These are phyloP conservation scores for Eulithis prunata DNA, from an alignment of 2,888 invertebrate genomes.

Conservation along the genomic window DNA sequence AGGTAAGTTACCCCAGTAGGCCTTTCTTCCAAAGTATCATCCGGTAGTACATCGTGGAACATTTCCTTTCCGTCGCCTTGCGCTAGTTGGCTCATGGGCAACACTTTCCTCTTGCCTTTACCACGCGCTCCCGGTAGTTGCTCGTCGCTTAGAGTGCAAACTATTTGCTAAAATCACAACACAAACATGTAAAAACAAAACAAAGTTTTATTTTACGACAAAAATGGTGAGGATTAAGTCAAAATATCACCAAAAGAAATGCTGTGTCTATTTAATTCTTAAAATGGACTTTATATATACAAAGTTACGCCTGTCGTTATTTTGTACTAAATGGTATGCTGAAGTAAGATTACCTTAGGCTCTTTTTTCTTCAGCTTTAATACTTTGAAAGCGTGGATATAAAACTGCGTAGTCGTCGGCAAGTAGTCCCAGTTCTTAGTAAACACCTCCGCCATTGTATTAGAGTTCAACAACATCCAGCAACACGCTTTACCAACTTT, in stretches of 20 bases:
- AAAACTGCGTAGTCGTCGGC: conserved; percentile 76
- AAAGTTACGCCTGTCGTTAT: no score
- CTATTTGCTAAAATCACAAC: conserved; percentile 60
- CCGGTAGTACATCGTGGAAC: conserved; percentile 60
- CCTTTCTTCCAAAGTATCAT: conserved; percentile 49
- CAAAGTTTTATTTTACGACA: not conserved
- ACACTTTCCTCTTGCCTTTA: conserved; percentile 53
- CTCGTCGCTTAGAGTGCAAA: conserved; percentile 72
- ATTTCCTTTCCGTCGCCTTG: conserved; percentile 65
- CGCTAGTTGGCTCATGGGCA: conserved; percentile 51
- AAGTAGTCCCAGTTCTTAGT: conserved; percentile 81
- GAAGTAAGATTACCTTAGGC: conserved; percentile 57
- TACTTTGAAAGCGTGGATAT: conserved; percentile 86
- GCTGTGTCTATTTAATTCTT: no score
- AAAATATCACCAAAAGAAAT: no score
- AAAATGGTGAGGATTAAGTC: no score
- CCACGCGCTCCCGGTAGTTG: conserved; percentile 57
- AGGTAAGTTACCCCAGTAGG: conserved; percentile 44
- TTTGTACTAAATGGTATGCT: no score
- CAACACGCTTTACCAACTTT: conserved; percentile 85
- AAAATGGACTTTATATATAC: no score
- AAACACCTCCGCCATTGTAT: conserved; percentile 82
- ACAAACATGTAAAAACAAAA: not conserved
- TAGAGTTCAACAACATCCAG: conserved; percentile 85
- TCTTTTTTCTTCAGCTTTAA: conserved; percentile 78